Base-by-base conservation (phyloP, 1,140 invertebrate species). In the Augochlora pura region DNA sequence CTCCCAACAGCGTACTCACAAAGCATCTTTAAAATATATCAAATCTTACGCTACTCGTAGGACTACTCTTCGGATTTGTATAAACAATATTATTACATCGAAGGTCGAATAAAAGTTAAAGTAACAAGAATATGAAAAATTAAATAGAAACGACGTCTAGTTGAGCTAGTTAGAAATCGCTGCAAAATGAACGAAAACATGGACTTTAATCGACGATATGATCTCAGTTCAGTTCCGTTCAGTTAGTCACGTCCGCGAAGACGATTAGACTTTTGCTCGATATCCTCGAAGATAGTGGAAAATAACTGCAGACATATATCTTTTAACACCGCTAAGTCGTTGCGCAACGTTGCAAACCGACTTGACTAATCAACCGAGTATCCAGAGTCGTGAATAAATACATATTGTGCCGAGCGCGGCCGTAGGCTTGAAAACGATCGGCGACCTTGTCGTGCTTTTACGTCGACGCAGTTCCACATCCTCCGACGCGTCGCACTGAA, bases 371-470 rank as follows among this genome's bases (percentile, higher is more conserved):
- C 72, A 78, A 38, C 21, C 39, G 10, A 14, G 27, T 39, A 71
- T 39, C 27, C 32, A 42, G 23, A 64, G 38, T 14, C 21, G 49
- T 66, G 63, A 60, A 49, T 60, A 60, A 64, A 64, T 52, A 32
- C 32, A 32, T 32, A 46, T 59, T 21, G 23, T 16, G 3, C 12
- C 14, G 25, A 59, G n/a, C 16, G 8, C 7, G 21, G 63, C 18
- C 12, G 63, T 49, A 64, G 76, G 76, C 14, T 78, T 78, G 46
- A 74, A 74, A 79, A 78, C 63, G 42, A 74, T 66, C 63, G 27
- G 1, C 25, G 77, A 12, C 77, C 77, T 79, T 79, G 77, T 66
- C 52, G 52, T 49, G 52, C 21, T 66, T 79, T 49, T 66, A 74
- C 63, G 63, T 49, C 62, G 77, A 79, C 63, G 70, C 39, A 25